phyloP scores from a whole-genome alignment of 23 tunicate genomes.

The Botrylloides violaceus region DNA sequence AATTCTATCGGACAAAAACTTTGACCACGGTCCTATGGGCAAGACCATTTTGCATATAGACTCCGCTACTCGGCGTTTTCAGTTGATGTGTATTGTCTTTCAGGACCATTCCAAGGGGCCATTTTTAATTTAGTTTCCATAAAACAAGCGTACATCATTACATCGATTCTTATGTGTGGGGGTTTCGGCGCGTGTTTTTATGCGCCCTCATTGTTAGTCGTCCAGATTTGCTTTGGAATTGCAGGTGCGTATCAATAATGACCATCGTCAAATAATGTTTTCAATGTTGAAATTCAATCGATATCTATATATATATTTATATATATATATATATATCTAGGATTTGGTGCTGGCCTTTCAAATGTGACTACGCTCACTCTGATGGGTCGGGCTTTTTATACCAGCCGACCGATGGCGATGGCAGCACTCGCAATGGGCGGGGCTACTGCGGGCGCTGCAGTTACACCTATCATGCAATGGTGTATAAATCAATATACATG shows the following conservation, averaged over 20 bases:
- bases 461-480: conserved; percentile 10
- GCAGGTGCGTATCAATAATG: conserved; percentile 12
- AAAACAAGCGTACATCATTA: background rate
- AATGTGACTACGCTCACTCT: conserved; percentile 15
- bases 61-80: background rate
- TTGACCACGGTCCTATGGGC: too few relatives aligned
- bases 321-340: background rate
- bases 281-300: background rate
- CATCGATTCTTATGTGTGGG: background rate
- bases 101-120: conserved; percentile 28
- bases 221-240: background rate
- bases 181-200: conserved; percentile 10
- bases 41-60: too few relatives aligned
- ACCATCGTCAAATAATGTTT: background rate
- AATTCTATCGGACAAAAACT: too few relatives aligned
- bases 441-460: conserved; percentile 9
- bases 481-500: conserved; percentile 15
- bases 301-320: background rate
- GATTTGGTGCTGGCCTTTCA: conserved; percentile 19
- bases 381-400: conserved; percentile 24
- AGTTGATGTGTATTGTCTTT: background rate
- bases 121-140: conserved; percentile 3
- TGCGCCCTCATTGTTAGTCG: background rate
- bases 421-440: conserved; percentile 25
- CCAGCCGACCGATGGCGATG: conserved; percentile 15